Base-by-base conservation (phyloP, 2,797 vertebrate species). In the Molossus molossus region DNA sequence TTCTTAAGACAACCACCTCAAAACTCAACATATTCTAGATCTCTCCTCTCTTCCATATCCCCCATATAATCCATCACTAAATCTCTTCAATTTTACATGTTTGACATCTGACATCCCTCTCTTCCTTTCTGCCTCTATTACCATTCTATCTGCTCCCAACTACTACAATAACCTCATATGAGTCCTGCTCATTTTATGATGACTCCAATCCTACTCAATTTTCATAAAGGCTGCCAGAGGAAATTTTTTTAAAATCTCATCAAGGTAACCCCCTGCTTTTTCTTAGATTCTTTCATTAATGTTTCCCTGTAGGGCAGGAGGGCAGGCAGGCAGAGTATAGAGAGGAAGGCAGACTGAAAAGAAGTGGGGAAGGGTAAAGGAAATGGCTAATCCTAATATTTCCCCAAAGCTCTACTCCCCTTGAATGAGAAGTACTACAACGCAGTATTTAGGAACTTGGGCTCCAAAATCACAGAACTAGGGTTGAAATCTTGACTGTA, bases 401-500 rank as follows among this genome's bases (percentile, higher is more conserved):
- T 82, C 18, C 25, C 60, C 70, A 37, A 29, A 77, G 17, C 55
- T 77, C 62, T 79, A 20, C 33, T 55, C 5, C 33, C 33, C 48
- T 70, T 88, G 55, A 62, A 57, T n/a, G 53, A 55, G 27, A 83
- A 76, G 25, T 45, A 53, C 53, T 70, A 17, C 23, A 33, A 60
- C 3, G 17, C 0, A 64, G 55, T 64, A 37, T n/a, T 88, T 82
- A 48, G 83, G 72, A 84, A 70, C 18, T 53, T 5, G 9, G 9
- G 23, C 29, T 91, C 62, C 75, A 17, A 53, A 76, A 53, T 55
- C 69, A 62, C 33, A 90, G 62, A 87, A 69, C 29, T 23, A 55
- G 69, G 9, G 62, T 82, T 90, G 60, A 76, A 69, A 76, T 90
- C 45, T 23, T 76, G 33, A 80, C 69, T 84, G 55, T 77, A 62